phyloP scores from a whole-genome alignment of 2,888 invertebrate species.

The Nowickia ferox region DNA sequence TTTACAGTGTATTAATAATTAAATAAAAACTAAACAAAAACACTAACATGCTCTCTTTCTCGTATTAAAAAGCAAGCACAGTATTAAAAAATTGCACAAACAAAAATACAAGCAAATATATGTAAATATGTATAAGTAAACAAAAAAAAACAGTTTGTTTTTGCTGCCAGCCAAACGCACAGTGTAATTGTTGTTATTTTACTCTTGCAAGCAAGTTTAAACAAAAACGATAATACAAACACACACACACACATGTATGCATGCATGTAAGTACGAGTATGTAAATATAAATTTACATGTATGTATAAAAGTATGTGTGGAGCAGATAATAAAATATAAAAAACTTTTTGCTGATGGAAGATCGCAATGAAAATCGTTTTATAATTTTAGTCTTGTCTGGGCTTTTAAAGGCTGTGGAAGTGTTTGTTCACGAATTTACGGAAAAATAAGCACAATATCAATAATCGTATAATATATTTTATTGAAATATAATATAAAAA shows the following conservation, averaged over 20 bases:
- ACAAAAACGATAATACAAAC: not conserved
- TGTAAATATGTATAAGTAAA: too few relatives aligned
- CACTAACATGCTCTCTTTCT: too few relatives aligned
- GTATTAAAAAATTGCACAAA: too few relatives aligned
- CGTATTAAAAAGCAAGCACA: too few relatives aligned
- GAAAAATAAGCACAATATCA: not conserved
- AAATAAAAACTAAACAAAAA: too few relatives aligned
- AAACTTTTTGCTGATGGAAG: slow-evolving; percentile 9
- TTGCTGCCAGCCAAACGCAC: too few relatives aligned
- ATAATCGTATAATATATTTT: not conserved
- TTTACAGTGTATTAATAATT: too few relatives aligned
- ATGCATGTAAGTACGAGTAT: not conserved
- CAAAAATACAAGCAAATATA: too few relatives aligned
- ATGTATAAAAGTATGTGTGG: not conserved
- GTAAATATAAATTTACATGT: not conserved
- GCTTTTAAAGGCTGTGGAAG: slow-evolving; percentile 58
- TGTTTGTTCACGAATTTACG: not conserved
- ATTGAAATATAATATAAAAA: not conserved
- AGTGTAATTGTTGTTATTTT: too few relatives aligned
- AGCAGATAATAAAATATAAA: not conserved
- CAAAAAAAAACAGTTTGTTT: too few relatives aligned
- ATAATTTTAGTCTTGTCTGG: slow-evolving; percentile 61
- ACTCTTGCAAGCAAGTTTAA: not conserved
- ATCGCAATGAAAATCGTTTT: slow-evolving; percentile 26
- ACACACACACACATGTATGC: not conserved